A percentile compares a stretch with the other conserved stretches of the same genome.
These are phyloP conservation scores for Astropecten irregularis DNA, from an alignment of 53 echinoderm and acorn worm species.

Conservation along the genomic window DNA sequence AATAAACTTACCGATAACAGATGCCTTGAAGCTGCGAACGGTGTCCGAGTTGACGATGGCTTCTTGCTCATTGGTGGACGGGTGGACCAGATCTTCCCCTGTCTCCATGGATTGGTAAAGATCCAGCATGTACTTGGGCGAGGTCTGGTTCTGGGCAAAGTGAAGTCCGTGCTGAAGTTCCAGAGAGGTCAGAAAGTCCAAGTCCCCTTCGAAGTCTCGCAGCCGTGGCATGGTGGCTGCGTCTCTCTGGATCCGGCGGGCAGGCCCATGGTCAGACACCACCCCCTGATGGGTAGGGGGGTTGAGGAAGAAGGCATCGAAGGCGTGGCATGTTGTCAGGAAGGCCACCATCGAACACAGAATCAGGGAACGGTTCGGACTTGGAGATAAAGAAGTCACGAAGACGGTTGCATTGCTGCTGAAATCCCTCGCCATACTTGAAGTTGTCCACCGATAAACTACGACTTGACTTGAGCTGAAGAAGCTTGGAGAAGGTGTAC, in stretches of 20 bases:
- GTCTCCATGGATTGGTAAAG: constrained; percentile 52
- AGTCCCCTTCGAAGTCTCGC: constrained; percentile 35
- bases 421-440: constrained; percentile 20
- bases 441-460: neutral
- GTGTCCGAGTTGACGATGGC: constrained; percentile 86
- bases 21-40: constrained; percentile 74
- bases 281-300: neutral
- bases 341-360: constrained; percentile 19
- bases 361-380: neutral
- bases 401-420: neutral
- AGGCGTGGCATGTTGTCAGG: constrained; percentile 26
- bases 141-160: constrained; percentile 17
- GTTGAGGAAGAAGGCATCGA: constrained; percentile 47
- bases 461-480: neutral
- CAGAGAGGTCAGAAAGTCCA: constrained; percentile 23
- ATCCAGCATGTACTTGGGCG: constrained; percentile 66
- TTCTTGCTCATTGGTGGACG: constrained; percentile 54
- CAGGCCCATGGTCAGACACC: neutral
- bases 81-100: constrained; percentile 43
- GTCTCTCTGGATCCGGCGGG: constrained; percentile 19
- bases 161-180: constrained; percentile 23
- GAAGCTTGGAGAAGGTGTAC: neutral
- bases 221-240: constrained; percentile 7
- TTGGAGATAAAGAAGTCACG: no score
- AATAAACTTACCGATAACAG: constrained; percentile 65